Evolutionary conservation across 2,113 vertebrate species (phyloP), one percentile per base, ranked within the genome.

Genomic region (Malaclemys terrapin): DNA sequence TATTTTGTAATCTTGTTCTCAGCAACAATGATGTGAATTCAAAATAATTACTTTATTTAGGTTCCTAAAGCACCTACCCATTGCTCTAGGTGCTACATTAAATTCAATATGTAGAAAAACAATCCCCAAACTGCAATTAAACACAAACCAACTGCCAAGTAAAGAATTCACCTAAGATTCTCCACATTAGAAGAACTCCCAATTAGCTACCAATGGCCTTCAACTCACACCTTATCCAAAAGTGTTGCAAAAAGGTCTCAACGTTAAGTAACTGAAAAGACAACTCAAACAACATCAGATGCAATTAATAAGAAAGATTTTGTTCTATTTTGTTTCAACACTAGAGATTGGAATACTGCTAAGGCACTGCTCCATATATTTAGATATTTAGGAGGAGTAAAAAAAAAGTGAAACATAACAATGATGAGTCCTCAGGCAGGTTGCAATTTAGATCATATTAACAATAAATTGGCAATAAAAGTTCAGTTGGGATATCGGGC

Each of bases 1-100:
- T 85, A 92, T 90, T 86, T 2, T 88, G 59, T 47, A 89, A 38
- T 56, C 86, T 93, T 91, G 57, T 49, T 78, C 49, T 81, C 38
- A 91, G 52, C 75, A 69, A 80, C 56, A 82, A 75, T 19, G 75
- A 89, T 2, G 65, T 72, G 12, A 89, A 80, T 12, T 54, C 35
- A 25, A 69, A 29, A 84, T 86, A 53, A 88, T 94, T 88, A 38
- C 65, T n/a, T 72, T 47, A 6, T 31, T 59, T 65, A 65, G 29
- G 59, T 17, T 65, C 31, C 31, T 35, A 65, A 35, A 85, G 7
- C 10, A 56, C 5, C 49, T 1, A 42, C 69, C 20, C 20, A n/a
- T 7, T n/a, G 69, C 16, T 75, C 69, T 42, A 38, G n/a, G 38
- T 42, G 38, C 53, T 29, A 29, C 12, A 8, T 50, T 12, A 59